Conservation (phyloP, 1,140 invertebrate species). For the Cyclina sinensis region DNA sequence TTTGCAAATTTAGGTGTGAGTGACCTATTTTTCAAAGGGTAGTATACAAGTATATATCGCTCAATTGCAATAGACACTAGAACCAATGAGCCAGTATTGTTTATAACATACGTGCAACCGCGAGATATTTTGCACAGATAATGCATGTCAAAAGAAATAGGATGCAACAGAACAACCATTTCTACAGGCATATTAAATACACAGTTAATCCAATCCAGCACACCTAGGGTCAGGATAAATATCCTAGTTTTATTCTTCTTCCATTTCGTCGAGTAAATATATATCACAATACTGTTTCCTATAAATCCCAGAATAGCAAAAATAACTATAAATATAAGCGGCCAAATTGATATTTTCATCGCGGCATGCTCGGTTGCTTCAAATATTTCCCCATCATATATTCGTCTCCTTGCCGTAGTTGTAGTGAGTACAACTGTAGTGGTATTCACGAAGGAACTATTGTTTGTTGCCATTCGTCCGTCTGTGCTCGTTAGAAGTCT, state of each 20-base stretch:
- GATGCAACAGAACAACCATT: constrained; percentile 34
- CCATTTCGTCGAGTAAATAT: constrained; percentile 47
- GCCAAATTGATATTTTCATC: constrained; percentile 44
- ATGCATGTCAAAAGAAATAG: constrained; percentile 40
- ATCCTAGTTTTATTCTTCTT: constrained; percentile 62
- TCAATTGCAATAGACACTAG: constrained; percentile 57
- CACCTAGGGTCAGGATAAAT: constrained; percentile 49
- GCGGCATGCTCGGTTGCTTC: not conserved
- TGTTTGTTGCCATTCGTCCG: no score
- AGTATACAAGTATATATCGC: constrained; percentile 52
- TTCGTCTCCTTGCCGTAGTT: not conserved
- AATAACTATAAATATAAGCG: constrained; percentile 32
- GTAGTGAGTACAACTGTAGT: no score
- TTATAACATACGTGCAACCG: constrained; percentile 45
- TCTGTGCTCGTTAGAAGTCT: no score
- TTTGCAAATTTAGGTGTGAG: constrained; percentile 53
- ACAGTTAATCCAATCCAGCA: constrained; percentile 57
- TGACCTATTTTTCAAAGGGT: constrained; percentile 49
- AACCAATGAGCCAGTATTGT: constrained; percentile 54
- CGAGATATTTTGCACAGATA: constrained; percentile 54
- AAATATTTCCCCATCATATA: not conserved
- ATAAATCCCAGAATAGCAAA: constrained; percentile 39
- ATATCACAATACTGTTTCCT: constrained; percentile 58
- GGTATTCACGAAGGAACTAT: no score
- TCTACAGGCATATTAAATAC: constrained; percentile 57